A percentile compares a stretch with the other conserved stretches of the same genome.
Evolutionary conservation across 2,113 vertebrate genomes (phyloP).

Genomic region (Fukomys damarensis): DNA sequence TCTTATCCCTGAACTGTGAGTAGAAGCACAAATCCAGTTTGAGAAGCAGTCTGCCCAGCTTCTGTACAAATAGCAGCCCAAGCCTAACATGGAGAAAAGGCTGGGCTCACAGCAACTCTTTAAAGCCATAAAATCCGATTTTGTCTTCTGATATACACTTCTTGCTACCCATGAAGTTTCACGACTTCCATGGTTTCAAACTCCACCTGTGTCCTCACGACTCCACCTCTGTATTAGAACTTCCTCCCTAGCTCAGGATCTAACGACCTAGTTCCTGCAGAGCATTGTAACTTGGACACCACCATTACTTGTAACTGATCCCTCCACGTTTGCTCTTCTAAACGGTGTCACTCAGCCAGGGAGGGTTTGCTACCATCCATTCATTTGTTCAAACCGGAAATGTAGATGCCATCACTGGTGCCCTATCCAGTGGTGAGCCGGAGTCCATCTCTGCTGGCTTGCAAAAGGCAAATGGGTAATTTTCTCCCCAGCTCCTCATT

Average conservation of each 20-base stretch:
- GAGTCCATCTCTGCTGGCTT: not conserved
- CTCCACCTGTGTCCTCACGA: not conserved
- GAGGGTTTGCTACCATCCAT: not conserved
- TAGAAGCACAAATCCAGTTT: not conserved
- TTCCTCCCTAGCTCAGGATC: not conserved
- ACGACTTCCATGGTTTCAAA: not conserved
- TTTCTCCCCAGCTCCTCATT: not conserved
- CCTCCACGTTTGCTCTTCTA: not conserved
- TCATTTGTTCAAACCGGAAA: constrained; percentile 13
- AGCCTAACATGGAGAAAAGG: not conserved
- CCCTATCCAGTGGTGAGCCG: not conserved
- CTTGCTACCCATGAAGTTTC: not conserved
- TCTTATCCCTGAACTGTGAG: constrained; percentile 3
- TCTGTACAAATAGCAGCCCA: not conserved
- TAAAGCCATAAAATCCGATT: not conserved
- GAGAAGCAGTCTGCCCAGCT: not conserved
- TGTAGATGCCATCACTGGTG: not conserved
- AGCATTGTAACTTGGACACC: not conserved
- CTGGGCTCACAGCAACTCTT: not conserved
- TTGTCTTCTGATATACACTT: not conserved
- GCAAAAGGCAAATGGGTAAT: not conserved
- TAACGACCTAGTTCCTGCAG: not conserved
- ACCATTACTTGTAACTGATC: not conserved
- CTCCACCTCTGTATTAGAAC: not conserved
- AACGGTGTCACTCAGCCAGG: not conserved